Evolutionary conservation across 2,797 vertebrate genomes (phyloP).

Genomic region (Phalloptychus januarius): DNA sequence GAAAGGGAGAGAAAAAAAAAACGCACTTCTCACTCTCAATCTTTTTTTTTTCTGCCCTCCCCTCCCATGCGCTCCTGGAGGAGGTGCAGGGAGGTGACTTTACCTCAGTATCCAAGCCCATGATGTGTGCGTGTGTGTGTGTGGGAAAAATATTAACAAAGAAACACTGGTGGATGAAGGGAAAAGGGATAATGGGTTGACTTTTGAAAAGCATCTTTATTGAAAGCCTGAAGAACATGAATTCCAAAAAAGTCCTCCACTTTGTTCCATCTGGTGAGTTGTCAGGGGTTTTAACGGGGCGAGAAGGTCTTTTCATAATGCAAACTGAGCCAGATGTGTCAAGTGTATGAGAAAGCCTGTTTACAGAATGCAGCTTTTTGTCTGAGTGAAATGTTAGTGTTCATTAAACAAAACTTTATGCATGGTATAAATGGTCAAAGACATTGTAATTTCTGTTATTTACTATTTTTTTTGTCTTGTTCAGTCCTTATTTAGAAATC

Average conservation of each 20-base stretch:
- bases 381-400: background rate
- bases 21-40: constrained; percentile 11
- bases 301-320: constrained; percentile 42
- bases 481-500: background rate
- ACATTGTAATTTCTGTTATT: background rate
- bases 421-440: background rate
- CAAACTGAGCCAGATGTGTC: constrained; percentile 55
- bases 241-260: constrained; percentile 71
- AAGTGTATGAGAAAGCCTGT: constrained; percentile 41
- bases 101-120: constrained; percentile 34
- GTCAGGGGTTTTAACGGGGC: constrained; percentile 37
- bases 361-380: background rate
- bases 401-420: background rate
- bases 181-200: constrained; percentile 77
- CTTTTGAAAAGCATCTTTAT: constrained; percentile 47
- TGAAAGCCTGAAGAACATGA: constrained; percentile 68
- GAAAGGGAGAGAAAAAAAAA: constrained; percentile 34
- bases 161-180: constrained; percentile 20
- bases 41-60: constrained; percentile 33
- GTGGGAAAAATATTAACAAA: constrained; percentile 18
- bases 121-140: constrained; percentile 17
- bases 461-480: background rate
- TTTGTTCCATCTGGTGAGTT: constrained; percentile 80
- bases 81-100: constrained; percentile 44
- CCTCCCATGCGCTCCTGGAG: constrained; percentile 52